Conservation (phyloP, 2,113 vertebrate genomes). For the Microtus montanus region DNA sequence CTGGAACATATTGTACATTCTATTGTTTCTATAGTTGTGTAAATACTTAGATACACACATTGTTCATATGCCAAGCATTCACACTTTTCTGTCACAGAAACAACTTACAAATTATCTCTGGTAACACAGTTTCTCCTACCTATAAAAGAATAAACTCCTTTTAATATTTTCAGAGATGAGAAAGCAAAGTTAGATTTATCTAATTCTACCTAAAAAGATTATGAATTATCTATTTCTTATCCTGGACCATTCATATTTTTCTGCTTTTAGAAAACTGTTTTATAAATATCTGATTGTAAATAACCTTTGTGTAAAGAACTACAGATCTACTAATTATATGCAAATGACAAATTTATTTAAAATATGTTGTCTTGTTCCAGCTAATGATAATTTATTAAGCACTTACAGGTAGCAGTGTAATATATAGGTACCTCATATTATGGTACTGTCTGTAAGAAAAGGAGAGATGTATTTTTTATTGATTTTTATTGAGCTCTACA, state of each 20-base stretch:
- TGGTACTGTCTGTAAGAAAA: not conserved
- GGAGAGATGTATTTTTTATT: not conserved
- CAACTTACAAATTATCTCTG: not conserved
- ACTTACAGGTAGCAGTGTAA: not conserved
- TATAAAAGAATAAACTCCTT: not conserved
- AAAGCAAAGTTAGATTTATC: not conserved
- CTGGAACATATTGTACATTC: not conserved
- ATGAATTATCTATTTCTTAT: not conserved
- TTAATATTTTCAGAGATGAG: constrained; percentile 22
- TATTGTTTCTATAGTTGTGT: not conserved
- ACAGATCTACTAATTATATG: not conserved
- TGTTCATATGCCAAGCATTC: not conserved
- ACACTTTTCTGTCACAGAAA: not conserved
- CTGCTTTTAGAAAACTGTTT: not conserved
- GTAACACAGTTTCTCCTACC: constrained; percentile 19
- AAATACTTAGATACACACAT: constrained; percentile 46
- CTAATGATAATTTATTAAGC: not conserved
- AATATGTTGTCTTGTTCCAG: not conserved
- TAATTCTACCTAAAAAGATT: not conserved
- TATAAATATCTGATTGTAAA: not conserved
- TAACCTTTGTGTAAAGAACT: not conserved
- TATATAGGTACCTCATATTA: not conserved
- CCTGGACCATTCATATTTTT: not conserved
- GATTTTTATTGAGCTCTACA: no score
- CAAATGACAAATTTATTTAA: constrained; percentile 1